phyloP scores from a whole-genome alignment of 2,888 invertebrate genomes.

The Deilephila porcellus region DNA sequence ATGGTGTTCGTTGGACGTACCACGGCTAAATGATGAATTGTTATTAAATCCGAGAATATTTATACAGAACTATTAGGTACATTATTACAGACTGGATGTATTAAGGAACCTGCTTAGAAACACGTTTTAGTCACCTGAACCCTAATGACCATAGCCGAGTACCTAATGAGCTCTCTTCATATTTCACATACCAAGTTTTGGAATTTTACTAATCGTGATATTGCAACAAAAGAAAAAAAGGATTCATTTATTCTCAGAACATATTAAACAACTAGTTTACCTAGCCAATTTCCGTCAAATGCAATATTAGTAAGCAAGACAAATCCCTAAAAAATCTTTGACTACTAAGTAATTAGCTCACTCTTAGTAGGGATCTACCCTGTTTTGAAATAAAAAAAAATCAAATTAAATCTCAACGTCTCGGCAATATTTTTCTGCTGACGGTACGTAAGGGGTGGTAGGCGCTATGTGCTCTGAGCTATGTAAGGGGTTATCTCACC shows the following conservation, averaged over 20 bases:
- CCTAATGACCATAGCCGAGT: background rate
- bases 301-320: too few relatives aligned
- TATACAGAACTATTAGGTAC: constrained; percentile 9
- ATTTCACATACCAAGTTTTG: background rate
- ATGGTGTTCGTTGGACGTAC: background rate
- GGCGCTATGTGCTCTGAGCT: constrained; percentile 82
- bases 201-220: background rate
- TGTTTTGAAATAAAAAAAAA: too few relatives aligned
- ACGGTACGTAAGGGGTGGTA: constrained; percentile 65
- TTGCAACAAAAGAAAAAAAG: too few relatives aligned
- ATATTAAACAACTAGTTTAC: too few relatives aligned
- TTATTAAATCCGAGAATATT: background rate
- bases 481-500: constrained; percentile 83
- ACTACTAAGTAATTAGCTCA: too few relatives aligned
- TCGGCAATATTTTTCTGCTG: constrained; percentile 44
- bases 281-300: too few relatives aligned
- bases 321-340: too few relatives aligned
- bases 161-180: background rate
- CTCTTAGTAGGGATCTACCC: too few relatives aligned
- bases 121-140: background rate
- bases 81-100: too few relatives aligned
- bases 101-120: constrained; percentile 24
- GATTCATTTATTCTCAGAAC: too few relatives aligned
- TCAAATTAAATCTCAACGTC: background rate
- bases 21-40: constrained; percentile 18